Percentiles rank a stretch among this genome's conserved stretches.
phyloP scores from a whole-genome alignment of 2,113 vertebrate species.

The Eretmochelys imbricata region DNA sequence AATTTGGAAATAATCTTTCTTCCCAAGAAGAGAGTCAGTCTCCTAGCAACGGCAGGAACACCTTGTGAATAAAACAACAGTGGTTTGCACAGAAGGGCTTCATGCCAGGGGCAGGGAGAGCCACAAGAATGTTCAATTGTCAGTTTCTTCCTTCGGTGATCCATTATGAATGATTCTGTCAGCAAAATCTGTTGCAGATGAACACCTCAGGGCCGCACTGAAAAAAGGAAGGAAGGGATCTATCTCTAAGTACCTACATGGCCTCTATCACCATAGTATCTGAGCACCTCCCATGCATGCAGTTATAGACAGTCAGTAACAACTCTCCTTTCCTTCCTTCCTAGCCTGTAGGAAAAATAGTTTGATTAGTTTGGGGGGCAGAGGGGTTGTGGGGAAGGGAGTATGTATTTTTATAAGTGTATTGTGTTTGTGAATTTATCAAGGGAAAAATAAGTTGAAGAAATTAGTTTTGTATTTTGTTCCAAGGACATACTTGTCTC shows the following conservation, averaged over 20 bases:
- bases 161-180: neutral
- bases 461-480: too few species aligned
- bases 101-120: neutral
- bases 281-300: neutral
- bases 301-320: neutral
- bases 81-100: neutral
- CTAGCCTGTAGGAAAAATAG: neutral
- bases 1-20: constrained; percentile 22
- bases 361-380: neutral
- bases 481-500: neutral
- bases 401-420: neutral
- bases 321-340: neutral
- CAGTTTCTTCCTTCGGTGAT: neutral
- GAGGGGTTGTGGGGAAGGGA: neutral
- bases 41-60: constrained; percentile 54
- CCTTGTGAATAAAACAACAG: neutral
- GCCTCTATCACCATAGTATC: neutral
- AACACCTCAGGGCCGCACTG: accelerated
- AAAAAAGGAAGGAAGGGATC: neutral
- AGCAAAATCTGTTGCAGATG: accelerated
- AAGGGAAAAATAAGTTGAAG: neutral
- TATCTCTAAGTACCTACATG: neutral
- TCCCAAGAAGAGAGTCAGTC: constrained; percentile 21
- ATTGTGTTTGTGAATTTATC: neutral
- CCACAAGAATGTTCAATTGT: neutral